Conservation (phyloP, 2,113 vertebrate genomes). For the Pluvialis apricaria region DNA sequence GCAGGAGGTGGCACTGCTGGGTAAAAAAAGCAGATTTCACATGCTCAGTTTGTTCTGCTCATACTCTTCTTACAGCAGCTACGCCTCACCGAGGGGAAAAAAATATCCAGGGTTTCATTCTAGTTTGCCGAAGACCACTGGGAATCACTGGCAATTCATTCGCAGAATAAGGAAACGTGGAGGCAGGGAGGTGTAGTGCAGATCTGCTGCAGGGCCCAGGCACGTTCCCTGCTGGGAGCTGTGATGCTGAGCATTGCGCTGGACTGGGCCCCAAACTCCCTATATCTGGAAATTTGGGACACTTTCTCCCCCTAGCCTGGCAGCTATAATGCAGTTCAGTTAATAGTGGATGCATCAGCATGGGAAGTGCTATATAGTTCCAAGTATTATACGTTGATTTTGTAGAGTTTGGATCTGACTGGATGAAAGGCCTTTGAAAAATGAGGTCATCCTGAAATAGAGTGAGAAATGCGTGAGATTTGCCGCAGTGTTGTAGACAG, state of each 20-base stretch:
- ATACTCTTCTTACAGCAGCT: background rate
- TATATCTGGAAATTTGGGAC: background rate
- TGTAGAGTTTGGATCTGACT: background rate
- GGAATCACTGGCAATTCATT: background rate
- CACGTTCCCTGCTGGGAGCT: background rate
- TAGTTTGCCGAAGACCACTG: background rate
- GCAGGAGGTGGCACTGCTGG: background rate
- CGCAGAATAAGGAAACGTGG: accelerated
- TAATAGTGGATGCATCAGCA: background rate
- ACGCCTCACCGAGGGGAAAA: too few species aligned
- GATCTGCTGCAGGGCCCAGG: background rate
- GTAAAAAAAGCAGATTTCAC: background rate
- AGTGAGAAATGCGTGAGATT: background rate
- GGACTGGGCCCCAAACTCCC: background rate
- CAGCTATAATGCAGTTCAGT: too few species aligned
- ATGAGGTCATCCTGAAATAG: background rate
- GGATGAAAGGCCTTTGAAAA: background rate
- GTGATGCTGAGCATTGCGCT: background rate
- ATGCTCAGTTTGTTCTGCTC: accelerated
- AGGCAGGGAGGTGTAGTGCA: background rate
- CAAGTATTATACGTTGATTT: background rate
- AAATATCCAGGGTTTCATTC: background rate
- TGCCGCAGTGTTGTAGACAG: background rate
- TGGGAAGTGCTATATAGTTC: background rate
- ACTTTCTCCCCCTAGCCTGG: background rate